A percentile compares a stretch with the other conserved stretches of the same genome.
phyloP scores from a whole-genome alignment of 2,113 vertebrate species.

The Petroica traversi region DNA sequence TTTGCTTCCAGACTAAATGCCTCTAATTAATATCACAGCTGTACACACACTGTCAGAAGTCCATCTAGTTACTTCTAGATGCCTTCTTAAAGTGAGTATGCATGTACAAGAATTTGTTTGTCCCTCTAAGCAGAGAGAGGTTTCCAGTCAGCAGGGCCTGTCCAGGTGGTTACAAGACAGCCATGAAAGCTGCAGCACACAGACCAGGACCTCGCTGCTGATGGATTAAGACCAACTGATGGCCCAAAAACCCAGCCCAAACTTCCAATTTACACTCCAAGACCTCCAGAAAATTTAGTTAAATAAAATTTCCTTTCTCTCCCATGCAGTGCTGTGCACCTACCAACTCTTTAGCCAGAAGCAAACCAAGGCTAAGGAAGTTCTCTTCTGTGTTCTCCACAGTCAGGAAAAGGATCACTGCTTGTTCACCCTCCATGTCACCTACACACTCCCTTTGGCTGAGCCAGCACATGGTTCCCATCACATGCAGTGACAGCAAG shows the following conservation, averaged over 20 bases:
- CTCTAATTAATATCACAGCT: conserved; percentile 46
- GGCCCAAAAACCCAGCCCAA: neutral
- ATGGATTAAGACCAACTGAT: accelerated
- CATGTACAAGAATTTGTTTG: neutral
- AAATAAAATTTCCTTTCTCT: neutral
- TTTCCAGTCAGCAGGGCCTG: neutral
- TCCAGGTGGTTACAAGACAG: neutral
- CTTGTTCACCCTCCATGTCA: neutral
- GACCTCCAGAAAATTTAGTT: neutral
- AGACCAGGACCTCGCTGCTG: neutral
- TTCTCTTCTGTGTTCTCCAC: neutral
- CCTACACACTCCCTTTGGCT: accelerated
- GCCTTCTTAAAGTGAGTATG: neutral
- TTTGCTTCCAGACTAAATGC: conserved; percentile 50
- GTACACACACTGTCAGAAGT: neutral
- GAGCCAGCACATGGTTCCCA: neutral
- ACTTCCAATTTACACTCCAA: neutral
- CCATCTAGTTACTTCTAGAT: neutral
- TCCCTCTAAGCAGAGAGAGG: neutral
- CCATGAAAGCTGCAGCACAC: neutral
- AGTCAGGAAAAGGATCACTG: neutral
- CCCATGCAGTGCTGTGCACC: accelerated
- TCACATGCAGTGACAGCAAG: neutral
- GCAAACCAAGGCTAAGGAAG: neutral
- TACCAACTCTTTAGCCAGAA: neutral